Conservation (phyloP, 2,888 invertebrate genomes). For the Drosophila vallismaia region DNA sequence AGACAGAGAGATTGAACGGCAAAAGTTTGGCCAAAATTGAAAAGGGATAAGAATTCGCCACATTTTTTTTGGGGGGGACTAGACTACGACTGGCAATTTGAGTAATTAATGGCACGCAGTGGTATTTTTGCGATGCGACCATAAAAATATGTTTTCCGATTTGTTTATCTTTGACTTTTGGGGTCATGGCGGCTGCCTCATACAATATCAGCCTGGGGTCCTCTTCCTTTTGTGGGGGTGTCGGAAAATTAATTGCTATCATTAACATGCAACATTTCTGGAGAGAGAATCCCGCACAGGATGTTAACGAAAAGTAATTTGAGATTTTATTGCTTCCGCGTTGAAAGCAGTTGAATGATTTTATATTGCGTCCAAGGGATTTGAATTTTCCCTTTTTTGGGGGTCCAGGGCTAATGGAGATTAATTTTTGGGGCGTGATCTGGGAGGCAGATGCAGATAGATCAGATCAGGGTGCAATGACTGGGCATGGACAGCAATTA, state of each 20-base stretch:
- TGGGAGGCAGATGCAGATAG: slow-evolving; percentile 41
- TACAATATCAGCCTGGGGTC: not conserved
- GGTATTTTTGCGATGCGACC: slow-evolving; percentile 64
- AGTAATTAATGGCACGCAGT: slow-evolving; percentile 81
- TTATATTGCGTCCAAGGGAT: slow-evolving; percentile 12
- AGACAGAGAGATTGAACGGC: slow-evolving; percentile 4
- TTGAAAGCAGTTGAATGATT: slow-evolving; percentile 58
- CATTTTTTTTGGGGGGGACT: slow-evolving; percentile 33
- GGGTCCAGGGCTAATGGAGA: slow-evolving; percentile 65
- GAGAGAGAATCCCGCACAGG: slow-evolving; percentile 47
- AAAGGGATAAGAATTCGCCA: slow-evolving; percentile 77
- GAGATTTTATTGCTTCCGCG: slow-evolving; percentile 77
- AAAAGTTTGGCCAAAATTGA: slow-evolving; percentile 60
- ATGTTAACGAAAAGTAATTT: slow-evolving; percentile 76
- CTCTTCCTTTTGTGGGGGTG: slow-evolving; percentile 37
- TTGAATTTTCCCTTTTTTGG: slow-evolving; percentile 11
- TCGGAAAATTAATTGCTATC: slow-evolving; percentile 72
- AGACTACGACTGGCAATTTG: slow-evolving; percentile 41
- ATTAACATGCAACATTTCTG: slow-evolving; percentile 55
- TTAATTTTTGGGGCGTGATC: slow-evolving; percentile 68
- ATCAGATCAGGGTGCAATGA: slow-evolving; percentile 47
- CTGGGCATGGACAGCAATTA: slow-evolving; percentile 65
- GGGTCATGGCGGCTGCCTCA: slow-evolving; percentile 29
- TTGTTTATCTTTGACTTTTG: slow-evolving; percentile 64
- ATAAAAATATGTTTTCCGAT: slow-evolving; percentile 75